These are phyloP conservation scores for Edolisoma coerulescens DNA, from an alignment of 2,113 vertebrate species.

Conservation along the genomic window DNA sequence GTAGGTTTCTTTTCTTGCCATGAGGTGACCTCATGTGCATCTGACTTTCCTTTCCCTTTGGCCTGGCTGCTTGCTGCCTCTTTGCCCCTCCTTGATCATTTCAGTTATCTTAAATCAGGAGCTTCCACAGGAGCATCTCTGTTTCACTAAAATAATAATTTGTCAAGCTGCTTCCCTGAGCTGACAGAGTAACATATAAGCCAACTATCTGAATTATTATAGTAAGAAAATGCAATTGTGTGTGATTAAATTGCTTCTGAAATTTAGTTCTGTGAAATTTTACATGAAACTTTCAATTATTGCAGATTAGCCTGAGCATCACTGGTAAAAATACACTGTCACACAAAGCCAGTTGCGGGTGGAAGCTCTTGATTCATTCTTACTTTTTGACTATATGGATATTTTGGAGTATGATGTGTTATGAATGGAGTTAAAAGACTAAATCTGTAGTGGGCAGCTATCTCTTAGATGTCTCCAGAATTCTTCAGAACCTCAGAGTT, in stretches of 20 bases:
- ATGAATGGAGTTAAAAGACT: background rate
- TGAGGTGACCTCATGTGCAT: constrained; percentile 47
- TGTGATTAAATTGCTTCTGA: constrained; percentile 14
- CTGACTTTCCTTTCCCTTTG: constrained; percentile 56
- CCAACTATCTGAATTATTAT: background rate
- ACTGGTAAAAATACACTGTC: background rate
- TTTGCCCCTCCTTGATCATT: constrained; percentile 23
- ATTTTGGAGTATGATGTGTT: background rate
- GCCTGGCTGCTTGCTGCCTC: constrained; percentile 53
- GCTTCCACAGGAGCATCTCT: background rate
- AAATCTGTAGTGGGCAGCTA: background rate
- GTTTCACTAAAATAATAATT: background rate
- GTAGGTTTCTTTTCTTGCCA: constrained; percentile 60
- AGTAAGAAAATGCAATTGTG: background rate
- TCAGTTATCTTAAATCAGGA: background rate
- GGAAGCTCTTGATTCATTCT: background rate
- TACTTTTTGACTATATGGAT: background rate
- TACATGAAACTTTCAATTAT: background rate
- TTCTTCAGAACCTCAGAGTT: background rate
- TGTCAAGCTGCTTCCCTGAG: constrained; percentile 11
- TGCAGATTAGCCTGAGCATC: constrained; percentile 1
- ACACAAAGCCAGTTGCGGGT: background rate
- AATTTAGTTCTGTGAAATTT: background rate
- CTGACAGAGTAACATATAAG: background rate
- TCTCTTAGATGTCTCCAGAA: background rate